phyloP scores from a whole-genome alignment of 1,140 invertebrate genomes.

The Arctopsyche grandis region DNA sequence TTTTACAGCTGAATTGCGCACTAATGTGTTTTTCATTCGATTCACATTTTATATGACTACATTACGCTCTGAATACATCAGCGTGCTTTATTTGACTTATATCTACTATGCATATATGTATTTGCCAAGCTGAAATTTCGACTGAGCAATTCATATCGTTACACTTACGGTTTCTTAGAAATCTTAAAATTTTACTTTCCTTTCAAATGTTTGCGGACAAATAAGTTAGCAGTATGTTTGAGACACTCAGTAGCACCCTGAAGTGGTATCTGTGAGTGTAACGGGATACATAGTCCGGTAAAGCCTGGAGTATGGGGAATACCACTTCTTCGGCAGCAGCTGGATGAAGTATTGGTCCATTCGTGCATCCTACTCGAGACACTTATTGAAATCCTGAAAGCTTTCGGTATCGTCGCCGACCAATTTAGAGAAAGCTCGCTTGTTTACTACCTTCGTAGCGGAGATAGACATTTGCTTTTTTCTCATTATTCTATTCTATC shows the following conservation, averaged over 20 bases:
- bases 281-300: conserved; percentile 27
- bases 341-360: conserved; percentile 13
- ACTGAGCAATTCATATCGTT: too few species aligned
- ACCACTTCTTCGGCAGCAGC: background rate
- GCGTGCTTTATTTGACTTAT: too few species aligned
- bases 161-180: too few species aligned
- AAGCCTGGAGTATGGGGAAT: background rate
- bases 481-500: background rate
- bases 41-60: background rate
- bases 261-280: conserved; percentile 10
- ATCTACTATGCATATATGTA: too few species aligned
- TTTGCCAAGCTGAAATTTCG: too few species aligned
- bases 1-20: background rate
- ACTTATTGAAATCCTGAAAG: conserved; percentile 50
- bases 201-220: conserved; percentile 17
- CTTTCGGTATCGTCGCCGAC: conserved; percentile 39
- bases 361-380: background rate
- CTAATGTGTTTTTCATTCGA: conserved; percentile 19
- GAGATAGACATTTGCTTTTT: background rate
- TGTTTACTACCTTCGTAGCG: background rate
- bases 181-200: background rate
- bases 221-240: conserved; percentile 6
- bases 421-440: conserved; percentile 30
- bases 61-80: background rate
- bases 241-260: conserved; percentile 33